phyloP scores from a whole-genome alignment of 2,113 vertebrate species.

The Carlito syrichta region DNA sequence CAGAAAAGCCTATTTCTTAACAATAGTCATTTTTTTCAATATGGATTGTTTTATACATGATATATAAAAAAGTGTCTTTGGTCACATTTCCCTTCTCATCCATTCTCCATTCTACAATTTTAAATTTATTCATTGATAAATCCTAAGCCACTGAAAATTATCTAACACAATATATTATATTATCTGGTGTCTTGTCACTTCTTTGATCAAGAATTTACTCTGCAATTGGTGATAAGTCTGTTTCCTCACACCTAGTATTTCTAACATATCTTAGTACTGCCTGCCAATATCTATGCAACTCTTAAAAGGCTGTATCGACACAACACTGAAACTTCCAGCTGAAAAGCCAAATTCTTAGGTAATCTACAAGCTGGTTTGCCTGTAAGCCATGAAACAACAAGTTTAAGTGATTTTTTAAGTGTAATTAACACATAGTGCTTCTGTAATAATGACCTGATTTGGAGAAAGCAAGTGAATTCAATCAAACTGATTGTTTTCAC shows the following conservation, averaged over 20 bases:
- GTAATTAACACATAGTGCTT: conserved; percentile 49
- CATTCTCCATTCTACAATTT: neutral
- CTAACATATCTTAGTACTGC: conserved; percentile 34
- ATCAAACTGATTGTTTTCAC: conserved; percentile 44
- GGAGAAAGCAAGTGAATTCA: conserved; percentile 21
- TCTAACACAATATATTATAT: neutral
- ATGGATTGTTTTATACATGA: neutral
- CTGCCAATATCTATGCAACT: conserved; percentile 30
- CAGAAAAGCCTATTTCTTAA: neutral
- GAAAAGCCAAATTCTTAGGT: conserved; percentile 50
- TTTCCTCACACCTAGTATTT: conserved; percentile 33
- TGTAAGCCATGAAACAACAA: conserved; percentile 48
- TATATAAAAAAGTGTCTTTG: neutral
- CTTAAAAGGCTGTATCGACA: conserved; percentile 31
- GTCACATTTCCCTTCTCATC: conserved; percentile 1
- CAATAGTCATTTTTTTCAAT: neutral
- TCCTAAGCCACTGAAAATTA: conserved; percentile 26
- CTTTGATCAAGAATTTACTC: conserved; percentile 43
- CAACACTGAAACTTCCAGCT: conserved; percentile 43
- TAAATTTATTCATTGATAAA: conserved; percentile 27
- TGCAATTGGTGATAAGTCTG: neutral
- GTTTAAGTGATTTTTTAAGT: neutral
- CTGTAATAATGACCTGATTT: conserved; percentile 61
- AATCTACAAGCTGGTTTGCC: conserved; percentile 46
- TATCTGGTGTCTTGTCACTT: conserved; percentile 39